These are phyloP conservation scores for Eleginops maclovinus DNA, from an alignment of 2,113 vertebrate genomes.

Conservation along the genomic window DNA sequence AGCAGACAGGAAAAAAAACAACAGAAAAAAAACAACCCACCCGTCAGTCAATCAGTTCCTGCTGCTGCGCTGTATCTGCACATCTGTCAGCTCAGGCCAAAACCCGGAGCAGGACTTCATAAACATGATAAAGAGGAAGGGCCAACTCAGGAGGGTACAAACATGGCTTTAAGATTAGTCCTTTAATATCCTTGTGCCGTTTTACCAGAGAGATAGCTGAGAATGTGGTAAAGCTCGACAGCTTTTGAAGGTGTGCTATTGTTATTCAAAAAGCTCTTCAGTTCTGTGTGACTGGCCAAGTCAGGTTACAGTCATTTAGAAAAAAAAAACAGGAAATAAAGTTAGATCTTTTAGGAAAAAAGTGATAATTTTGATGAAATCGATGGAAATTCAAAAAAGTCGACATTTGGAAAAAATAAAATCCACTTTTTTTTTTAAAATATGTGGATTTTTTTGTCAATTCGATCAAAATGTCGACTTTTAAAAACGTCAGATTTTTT, in stretches of 20 bases:
- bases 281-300: too few relatives aligned
- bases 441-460: too few relatives aligned
- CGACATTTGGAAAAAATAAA: too few relatives aligned
- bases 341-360: too few relatives aligned
- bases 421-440: too few relatives aligned
- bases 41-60: conserved; percentile 32
- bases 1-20: neutral
- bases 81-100: conserved; percentile 32
- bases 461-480: too few relatives aligned
- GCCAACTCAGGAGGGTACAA: neutral
- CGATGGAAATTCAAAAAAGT: too few relatives aligned
- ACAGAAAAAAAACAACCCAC: neutral
- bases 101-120: neutral
- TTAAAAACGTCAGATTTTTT: too few relatives aligned
- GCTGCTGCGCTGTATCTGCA: conserved; percentile 33
- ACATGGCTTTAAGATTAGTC: neutral
- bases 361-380: too few relatives aligned
- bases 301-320: too few relatives aligned
- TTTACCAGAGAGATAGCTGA: neutral
- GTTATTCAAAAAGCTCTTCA: too few relatives aligned
- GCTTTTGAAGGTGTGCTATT: conserved; percentile 12
- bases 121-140: conserved; percentile 21
- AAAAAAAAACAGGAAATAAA: too few relatives aligned
- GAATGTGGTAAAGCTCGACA: neutral
- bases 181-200: neutral